Evolutionary conservation across 1,140 invertebrate genomes (phyloP).

Genomic region (Diachasmimorpha longicaudata): DNA sequence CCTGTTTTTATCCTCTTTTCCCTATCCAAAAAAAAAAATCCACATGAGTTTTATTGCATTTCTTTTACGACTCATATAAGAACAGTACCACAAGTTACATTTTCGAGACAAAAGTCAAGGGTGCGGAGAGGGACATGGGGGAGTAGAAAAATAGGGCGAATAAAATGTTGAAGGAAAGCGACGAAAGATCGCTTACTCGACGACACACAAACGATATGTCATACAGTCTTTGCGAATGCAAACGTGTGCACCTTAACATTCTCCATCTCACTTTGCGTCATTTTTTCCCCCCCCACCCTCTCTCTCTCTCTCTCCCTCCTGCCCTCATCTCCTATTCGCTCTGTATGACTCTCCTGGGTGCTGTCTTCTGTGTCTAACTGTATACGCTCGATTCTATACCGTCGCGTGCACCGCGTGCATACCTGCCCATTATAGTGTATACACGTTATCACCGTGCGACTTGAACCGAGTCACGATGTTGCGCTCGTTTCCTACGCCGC

Average conservation of each 20-base stretch:
- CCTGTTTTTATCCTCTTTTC: neutral
- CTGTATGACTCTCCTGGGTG: neutral
- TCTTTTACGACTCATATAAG: neutral
- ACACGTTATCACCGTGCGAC: slow-evolving; percentile 29
- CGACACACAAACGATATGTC: slow-evolving; percentile 7
- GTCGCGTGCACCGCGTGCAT: slow-evolving; percentile 30
- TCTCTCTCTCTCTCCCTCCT: too few relatives aligned
- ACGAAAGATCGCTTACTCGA: slow-evolving; percentile 2
- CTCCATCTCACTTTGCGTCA: neutral
- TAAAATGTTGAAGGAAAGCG: neutral
- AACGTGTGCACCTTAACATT: neutral
- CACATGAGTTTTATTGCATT: neutral
- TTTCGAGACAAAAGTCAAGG: neutral
- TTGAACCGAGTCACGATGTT: slow-evolving; percentile 29
- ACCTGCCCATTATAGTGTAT: slow-evolving; percentile 27
- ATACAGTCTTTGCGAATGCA: neutral
- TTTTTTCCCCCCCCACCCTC: too few relatives aligned
- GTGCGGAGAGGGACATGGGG: neutral
- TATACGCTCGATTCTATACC: slow-evolving; percentile 16
- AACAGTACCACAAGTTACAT: neutral
- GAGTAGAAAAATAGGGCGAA: neutral
- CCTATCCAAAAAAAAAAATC: neutral
- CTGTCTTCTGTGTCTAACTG: slow-evolving; percentile 21
- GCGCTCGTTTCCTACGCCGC: slow-evolving; percentile 24
- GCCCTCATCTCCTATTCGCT: neutral